A percentile compares a stretch with the other conserved stretches of the same genome.
phyloP scores from a whole-genome alignment of 2,888 invertebrate genomes.

The Cremastinae sp. region DNA sequence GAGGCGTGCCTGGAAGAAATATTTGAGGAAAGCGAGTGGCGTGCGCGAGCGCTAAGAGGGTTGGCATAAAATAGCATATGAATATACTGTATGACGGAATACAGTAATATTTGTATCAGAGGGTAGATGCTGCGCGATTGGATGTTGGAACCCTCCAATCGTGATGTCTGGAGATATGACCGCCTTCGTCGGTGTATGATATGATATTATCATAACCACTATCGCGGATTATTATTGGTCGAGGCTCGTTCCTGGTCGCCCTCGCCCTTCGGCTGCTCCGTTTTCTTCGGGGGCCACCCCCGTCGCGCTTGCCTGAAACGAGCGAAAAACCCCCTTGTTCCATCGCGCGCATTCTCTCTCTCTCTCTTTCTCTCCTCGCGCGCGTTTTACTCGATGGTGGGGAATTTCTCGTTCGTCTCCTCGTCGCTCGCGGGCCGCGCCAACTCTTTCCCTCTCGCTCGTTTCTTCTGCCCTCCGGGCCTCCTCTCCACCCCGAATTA shows the following conservation, averaged over 20 bases:
- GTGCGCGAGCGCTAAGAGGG: constrained; percentile 60
- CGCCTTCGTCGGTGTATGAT: constrained; percentile 75
- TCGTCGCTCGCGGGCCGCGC: constrained; percentile 21
- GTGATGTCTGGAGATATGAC: constrained; percentile 73
- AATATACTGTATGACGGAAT: constrained; percentile 45
- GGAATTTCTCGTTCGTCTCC: constrained; percentile 47
- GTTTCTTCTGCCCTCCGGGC: constrained; percentile 60
- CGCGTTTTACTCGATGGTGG: constrained; percentile 56
- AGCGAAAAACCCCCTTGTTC: constrained; percentile 45
- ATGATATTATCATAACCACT: constrained; percentile 80
- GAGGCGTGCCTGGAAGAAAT: constrained; percentile 54
- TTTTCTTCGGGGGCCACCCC: constrained; percentile 71
- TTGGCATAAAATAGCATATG: constrained; percentile 53
- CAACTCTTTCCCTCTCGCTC: constrained; percentile 53
- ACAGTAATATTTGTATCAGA: constrained; percentile 24
- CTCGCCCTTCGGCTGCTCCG: constrained; percentile 65
- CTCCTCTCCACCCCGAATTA: constrained; percentile 75
- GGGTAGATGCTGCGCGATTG: constrained; percentile 67
- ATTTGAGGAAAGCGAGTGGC: constrained; percentile 42
- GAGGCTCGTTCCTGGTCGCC: constrained; percentile 71
- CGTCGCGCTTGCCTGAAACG: constrained; percentile 35
- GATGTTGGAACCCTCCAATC: constrained; percentile 75
- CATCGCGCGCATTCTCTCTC: constrained; percentile 50
- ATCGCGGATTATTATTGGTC: constrained; percentile 79
- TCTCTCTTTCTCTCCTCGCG: constrained; percentile 55